Base-by-base conservation (phyloP, 2,797 vertebrate genomes). In the Rhinella marina region DNA sequence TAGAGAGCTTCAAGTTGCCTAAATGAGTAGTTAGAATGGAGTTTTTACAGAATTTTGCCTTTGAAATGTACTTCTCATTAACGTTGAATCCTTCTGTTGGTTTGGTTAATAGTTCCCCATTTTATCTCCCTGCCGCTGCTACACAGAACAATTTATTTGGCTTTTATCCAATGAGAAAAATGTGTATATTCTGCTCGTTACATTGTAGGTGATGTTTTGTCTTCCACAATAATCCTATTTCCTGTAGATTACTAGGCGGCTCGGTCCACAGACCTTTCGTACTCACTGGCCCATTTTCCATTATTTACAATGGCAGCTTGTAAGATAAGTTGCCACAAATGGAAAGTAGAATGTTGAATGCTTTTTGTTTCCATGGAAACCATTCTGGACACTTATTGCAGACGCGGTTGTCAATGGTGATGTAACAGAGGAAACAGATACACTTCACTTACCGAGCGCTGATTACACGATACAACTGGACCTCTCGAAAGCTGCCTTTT, bases 331-430 rank as follows among this genome's bases (percentile, higher is more conserved):
- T 94, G 93, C 92, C 92, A 92, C 93, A 92, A 94, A 95, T 93
- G 91, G 93, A 93, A 92, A 92, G 91, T 90, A 88, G 41, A 32
- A 92, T 92, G 90, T 92, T 57, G 91, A 92, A 94, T 93, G 93
- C 94, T 94, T 95, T 95, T 94, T 94, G 95, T 95, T 95, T 95
- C 93, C 95, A 94, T 95, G 95, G 95, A 94, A 92, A 95, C 95
- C 93, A 92, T 94, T 94, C 93, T 94, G 93, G 94, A 93, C 92
- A 93, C 91, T 94, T 94, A 85, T 25, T 85, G 41, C 72, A 48
- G 57, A 75, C 56, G 91, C 94, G 93, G 94, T 95, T 95, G 93
- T 94, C 94, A 95, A 92, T 93, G 94, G 94, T 94, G 94, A 95
- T 95, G 92, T 93, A 94, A 94, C 91, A 92, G 92, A 94, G 93